A percentile compares a stretch with the other conserved stretches of the same genome.
phyloP scores from a whole-genome alignment of 92 coral and sea anemone genomes.

The Actinostola sp. region DNA sequence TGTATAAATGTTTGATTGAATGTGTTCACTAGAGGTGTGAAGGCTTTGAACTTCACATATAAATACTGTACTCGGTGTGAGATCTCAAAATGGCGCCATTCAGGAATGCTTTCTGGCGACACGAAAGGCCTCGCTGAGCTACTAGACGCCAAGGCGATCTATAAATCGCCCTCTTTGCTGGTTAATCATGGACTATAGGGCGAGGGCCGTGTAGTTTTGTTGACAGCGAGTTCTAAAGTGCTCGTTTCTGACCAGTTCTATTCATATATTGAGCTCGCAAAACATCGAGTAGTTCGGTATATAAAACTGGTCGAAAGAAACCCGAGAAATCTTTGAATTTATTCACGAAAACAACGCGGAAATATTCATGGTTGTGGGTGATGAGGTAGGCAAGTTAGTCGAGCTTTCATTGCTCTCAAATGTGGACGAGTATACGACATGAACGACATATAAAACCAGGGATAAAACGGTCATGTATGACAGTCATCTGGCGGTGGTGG shows the following conservation, averaged over 20 bases:
- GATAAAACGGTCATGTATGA: too few species aligned
- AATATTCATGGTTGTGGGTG: neutral
- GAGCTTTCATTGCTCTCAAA: too few species aligned
- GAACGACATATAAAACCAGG: too few species aligned
- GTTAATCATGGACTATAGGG: neutral
- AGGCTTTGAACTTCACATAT: conserved; percentile 42
- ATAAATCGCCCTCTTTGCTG: conserved; percentile 25
- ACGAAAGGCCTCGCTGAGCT: conserved; percentile 29
- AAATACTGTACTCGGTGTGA: conserved; percentile 43
- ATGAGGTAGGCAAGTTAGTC: too few species aligned
- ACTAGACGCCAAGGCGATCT: conserved; percentile 31
- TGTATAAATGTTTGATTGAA: conserved; percentile 84
- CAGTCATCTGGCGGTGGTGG: too few species aligned
- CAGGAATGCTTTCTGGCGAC: conserved; percentile 53
- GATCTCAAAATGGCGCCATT: conserved; percentile 51
- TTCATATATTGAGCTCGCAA: neutral
- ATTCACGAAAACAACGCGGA: conserved; percentile 1
- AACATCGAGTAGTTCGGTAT: neutral
- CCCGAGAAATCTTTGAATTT: conserved; percentile 13
- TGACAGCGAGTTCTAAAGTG: neutral
- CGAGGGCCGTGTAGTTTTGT: neutral
- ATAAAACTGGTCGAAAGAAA: conserved; percentile 27
- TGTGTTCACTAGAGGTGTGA: conserved; percentile 82
- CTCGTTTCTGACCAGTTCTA: neutral
- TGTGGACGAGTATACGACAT: too few species aligned